Percentiles rank a stretch among this genome's conserved stretches.
phyloP scores from a whole-genome alignment of 2,797 vertebrate species.

The Echiichthys vipera region DNA sequence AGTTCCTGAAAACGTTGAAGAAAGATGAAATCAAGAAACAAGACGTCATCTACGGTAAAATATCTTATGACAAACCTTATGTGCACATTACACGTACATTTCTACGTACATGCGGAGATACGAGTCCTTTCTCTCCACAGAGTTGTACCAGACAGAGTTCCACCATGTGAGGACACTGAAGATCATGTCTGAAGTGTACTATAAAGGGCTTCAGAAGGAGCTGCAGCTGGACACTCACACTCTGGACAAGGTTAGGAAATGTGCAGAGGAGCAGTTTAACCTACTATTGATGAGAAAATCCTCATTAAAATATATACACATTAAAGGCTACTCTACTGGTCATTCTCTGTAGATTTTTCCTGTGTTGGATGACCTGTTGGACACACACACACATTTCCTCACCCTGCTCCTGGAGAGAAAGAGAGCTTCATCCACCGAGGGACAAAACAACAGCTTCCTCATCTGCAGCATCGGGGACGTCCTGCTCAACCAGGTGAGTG shows the following conservation, averaged over 20 bases:
- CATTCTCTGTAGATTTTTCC: slow-evolving; percentile 84
- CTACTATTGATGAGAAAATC: no score
- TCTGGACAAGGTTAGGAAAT: slow-evolving; percentile 83
- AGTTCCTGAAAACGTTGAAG: slow-evolving; percentile 89
- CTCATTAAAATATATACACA: not conserved
- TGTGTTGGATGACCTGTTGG: slow-evolving; percentile 89
- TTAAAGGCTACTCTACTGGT: not conserved
- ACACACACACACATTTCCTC: slow-evolving; percentile 90
- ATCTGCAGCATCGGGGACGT: slow-evolving; percentile 90
- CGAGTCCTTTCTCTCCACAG: slow-evolving; percentile 65
- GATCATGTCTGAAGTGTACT: slow-evolving; percentile 95
- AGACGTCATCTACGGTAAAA: slow-evolving; percentile 92
- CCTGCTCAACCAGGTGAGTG: slow-evolving; percentile 90
- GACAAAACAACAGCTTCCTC: slow-evolving; percentile 87
- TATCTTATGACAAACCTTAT: no score
- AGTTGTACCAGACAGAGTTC: slow-evolving; percentile 94
- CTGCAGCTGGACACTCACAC: slow-evolving; percentile 87
- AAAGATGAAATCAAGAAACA: slow-evolving; percentile 93
- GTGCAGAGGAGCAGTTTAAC: not conserved
- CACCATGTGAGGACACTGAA: slow-evolving; percentile 93
- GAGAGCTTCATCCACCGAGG: slow-evolving; percentile 78
- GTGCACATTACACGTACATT: no score
- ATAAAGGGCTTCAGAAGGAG: slow-evolving; percentile 89
- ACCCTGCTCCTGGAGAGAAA: slow-evolving; percentile 90
- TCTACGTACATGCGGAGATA: not conserved